A percentile compares a stretch with the other conserved stretches of the same genome.
phyloP scores from a whole-genome alignment of 1,140 invertebrate genomes.

The Potamilus streckersoni region DNA sequence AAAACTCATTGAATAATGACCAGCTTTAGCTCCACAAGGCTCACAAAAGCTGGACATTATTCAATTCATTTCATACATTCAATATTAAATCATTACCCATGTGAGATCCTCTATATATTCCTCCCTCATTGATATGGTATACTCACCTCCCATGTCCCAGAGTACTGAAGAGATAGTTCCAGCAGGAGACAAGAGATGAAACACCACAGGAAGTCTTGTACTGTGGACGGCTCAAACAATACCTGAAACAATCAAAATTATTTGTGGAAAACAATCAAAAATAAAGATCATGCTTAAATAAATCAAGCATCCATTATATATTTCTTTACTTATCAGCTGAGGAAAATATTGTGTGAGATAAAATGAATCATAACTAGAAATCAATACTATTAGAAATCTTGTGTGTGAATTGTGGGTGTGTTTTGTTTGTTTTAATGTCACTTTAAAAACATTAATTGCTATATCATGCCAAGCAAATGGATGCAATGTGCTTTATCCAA shows the following conservation, averaged over 20 bases:
- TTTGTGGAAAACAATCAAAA: neutral
- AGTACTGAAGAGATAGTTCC: slow-evolving; percentile 63
- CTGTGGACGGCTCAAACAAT: slow-evolving; percentile 64
- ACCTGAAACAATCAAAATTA: slow-evolving; percentile 41
- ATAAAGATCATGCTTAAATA: neutral
- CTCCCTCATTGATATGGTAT: neutral
- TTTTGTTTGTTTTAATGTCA: too few species aligned
- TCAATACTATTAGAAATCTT: neutral
- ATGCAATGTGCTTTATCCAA: too few species aligned
- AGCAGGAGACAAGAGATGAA: slow-evolving; percentile 63
- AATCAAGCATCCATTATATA: neutral
- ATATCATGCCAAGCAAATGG: too few species aligned
- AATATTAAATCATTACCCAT: too few species aligned
- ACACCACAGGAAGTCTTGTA: slow-evolving; percentile 63
- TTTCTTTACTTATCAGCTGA: neutral
- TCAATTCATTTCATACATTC: too few species aligned
- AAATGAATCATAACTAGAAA: neutral
- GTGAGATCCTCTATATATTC: too few species aligned
- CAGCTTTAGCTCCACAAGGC: too few species aligned
- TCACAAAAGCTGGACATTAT: too few species aligned
- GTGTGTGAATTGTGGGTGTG: too few species aligned
- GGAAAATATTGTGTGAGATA: neutral
- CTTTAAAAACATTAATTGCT: too few species aligned
- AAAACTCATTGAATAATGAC: too few species aligned
- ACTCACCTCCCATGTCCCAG: slow-evolving; percentile 62